Conservation (phyloP, 2,797 vertebrate genomes). For the Lateolabrax maculatus region DNA sequence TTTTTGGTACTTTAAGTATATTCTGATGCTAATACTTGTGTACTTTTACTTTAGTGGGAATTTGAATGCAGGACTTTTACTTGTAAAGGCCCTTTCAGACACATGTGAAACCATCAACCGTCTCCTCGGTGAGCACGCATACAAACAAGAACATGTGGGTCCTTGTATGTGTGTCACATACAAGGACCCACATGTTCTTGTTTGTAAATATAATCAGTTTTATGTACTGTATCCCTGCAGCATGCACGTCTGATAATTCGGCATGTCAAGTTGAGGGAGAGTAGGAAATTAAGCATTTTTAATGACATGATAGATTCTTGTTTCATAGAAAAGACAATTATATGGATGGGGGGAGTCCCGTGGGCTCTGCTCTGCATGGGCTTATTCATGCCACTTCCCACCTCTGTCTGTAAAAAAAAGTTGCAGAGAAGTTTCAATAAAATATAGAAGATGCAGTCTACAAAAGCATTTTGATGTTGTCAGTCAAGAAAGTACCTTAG, state of each 20-base stretch:
- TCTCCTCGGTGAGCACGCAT: no score
- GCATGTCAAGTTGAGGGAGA: neutral
- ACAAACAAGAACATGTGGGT: no score
- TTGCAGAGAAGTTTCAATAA: constrained; percentile 4
- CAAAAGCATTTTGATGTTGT: neutral
- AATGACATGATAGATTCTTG: neutral
- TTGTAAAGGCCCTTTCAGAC: no score
- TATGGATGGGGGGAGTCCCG: constrained; percentile 34
- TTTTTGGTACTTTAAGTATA: no score
- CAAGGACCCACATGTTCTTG: neutral
- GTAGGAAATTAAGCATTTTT: neutral
- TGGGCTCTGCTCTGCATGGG: constrained; percentile 3
- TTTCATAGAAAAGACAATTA: constrained; percentile 8
- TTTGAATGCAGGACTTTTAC: no score
- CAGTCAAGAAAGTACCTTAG: neutral
- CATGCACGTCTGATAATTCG: neutral
- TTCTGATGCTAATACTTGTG: no score
- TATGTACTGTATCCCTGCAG: neutral
- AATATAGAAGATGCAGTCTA: neutral
- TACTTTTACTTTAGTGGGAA: no score
- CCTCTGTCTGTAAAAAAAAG: constrained; percentile 6
- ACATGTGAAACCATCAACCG: no score
- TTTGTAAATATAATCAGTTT: neutral
- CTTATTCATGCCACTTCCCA: constrained; percentile 33
- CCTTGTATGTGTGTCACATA: no score